Evolutionary conservation across 1,140 invertebrate species (phyloP).

Genomic region (Drosophila dunni): DNA sequence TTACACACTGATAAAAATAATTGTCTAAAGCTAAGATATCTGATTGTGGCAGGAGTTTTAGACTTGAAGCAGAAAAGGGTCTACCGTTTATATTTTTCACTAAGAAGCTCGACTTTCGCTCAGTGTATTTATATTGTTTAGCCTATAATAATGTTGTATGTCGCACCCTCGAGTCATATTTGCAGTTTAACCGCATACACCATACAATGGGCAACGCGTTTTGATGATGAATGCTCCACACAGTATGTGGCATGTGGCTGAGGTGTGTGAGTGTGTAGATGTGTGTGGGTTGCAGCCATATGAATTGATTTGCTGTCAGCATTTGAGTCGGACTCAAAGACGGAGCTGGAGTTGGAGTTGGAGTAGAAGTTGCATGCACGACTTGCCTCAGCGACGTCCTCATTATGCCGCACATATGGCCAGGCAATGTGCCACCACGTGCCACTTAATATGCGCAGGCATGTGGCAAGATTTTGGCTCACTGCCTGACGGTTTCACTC

Average conservation of each 20-base stretch:
- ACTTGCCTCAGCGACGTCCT: slow-evolving; percentile 66
- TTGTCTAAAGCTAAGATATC: too few species aligned
- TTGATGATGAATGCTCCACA: slow-evolving; percentile 61
- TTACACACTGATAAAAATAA: slow-evolving; percentile 8
- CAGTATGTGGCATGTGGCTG: slow-evolving; percentile 9
- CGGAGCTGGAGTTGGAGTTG: not conserved
- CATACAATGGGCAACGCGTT: slow-evolving; percentile 67
- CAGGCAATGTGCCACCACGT: slow-evolving; percentile 61
- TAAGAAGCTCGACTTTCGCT: too few species aligned
- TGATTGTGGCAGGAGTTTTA: too few species aligned
- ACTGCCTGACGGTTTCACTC: slow-evolving; percentile 49
- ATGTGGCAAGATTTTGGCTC: slow-evolving; percentile 75
- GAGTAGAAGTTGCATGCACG: slow-evolving; percentile 65
- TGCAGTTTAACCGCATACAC: slow-evolving; percentile 69
- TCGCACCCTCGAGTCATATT: slow-evolving; percentile 73
- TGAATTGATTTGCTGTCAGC: slow-evolving; percentile 81
- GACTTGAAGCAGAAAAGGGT: too few species aligned
- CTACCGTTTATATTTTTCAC: too few species aligned
- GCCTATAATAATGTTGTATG: slow-evolving; percentile 46
- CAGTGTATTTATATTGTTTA: slow-evolving; percentile 4
- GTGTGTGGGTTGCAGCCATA: slow-evolving; percentile 47
- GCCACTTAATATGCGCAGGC: slow-evolving; percentile 80
- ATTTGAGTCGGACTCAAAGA: slow-evolving; percentile 14
- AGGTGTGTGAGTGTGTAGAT: not conserved
- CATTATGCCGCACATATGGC: slow-evolving; percentile 81